A percentile compares a stretch with the other conserved stretches of the same genome.
Conservation (phyloP, 2,113 vertebrate species). For the Pedionomus torquatus region DNA sequence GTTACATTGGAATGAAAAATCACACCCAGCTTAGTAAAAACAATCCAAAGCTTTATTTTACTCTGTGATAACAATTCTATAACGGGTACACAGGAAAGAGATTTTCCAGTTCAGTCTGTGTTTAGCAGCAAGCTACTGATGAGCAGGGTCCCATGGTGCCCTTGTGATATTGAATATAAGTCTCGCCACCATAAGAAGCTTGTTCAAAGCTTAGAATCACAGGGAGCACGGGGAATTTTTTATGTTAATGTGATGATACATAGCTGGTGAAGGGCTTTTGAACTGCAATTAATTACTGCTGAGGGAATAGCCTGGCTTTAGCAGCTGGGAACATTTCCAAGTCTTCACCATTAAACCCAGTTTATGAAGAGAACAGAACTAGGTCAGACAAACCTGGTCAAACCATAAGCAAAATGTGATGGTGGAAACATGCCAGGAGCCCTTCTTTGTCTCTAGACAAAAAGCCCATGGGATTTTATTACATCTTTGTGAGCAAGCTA, state of each 20-base stretch:
- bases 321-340: conserved; percentile 53
- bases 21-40: conserved; percentile 15
- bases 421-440: background rate
- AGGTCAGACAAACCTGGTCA: conserved; percentile 60
- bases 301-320: conserved; percentile 39
- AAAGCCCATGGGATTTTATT: background rate
- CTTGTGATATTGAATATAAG: background rate
- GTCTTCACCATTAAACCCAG: conserved; percentile 41
- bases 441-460: conserved; percentile 20
- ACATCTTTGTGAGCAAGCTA: background rate
- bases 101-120: conserved; percentile 21
- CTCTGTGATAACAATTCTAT: background rate
- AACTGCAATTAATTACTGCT: conserved; percentile 49
- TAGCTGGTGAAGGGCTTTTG: conserved; percentile 37
- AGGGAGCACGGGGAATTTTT: background rate
- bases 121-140: background rate
- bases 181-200: background rate
- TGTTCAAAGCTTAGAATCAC: conserved; percentile 37
- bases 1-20: conserved; percentile 12
- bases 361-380: conserved; percentile 39
- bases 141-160: background rate
- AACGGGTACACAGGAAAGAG: conserved; percentile 4
- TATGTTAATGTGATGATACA: conserved; percentile 28
- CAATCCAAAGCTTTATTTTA: background rate
- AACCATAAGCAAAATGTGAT: background rate